phyloP scores from a whole-genome alignment of 35 echinoderm and acorn worm species.

The Strongylocentrotus purpuratus region DNA sequence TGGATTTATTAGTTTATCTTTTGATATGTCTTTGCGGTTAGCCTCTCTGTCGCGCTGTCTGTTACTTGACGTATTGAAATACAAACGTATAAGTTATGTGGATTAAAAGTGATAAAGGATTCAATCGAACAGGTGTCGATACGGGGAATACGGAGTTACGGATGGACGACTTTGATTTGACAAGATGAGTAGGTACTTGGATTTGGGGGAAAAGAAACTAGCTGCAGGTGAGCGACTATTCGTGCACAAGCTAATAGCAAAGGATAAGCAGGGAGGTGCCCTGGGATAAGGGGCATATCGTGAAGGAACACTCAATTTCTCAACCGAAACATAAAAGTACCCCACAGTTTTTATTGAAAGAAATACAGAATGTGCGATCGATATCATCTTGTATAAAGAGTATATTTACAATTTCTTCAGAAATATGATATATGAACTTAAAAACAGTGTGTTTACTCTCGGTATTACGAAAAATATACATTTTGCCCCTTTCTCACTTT shows the following conservation, averaged over 20 bases:
- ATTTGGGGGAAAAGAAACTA: background rate
- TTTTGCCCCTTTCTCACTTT: no score
- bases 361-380: no score
- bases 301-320: no score
- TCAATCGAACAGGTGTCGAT: background rate
- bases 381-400: no score
- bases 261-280: no score
- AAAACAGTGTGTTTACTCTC: no score
- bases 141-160: background rate
- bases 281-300: no score
- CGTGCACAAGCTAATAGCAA: background rate
- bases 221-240: background rate
- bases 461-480: no score
- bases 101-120: background rate
- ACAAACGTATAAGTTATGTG: background rate
- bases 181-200: background rate
- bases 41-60: background rate
- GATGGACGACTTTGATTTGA: conserved; percentile 1
- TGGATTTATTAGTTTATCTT: conserved; percentile 14
- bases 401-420: no score
- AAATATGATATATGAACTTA: no score
- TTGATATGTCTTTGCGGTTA: background rate
- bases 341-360: no score
- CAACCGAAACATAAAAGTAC: no score
- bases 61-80: background rate